Evolutionary conservation across 2,797 vertebrate genomes (phyloP).

Genomic region (Iguana delicatissima): DNA sequence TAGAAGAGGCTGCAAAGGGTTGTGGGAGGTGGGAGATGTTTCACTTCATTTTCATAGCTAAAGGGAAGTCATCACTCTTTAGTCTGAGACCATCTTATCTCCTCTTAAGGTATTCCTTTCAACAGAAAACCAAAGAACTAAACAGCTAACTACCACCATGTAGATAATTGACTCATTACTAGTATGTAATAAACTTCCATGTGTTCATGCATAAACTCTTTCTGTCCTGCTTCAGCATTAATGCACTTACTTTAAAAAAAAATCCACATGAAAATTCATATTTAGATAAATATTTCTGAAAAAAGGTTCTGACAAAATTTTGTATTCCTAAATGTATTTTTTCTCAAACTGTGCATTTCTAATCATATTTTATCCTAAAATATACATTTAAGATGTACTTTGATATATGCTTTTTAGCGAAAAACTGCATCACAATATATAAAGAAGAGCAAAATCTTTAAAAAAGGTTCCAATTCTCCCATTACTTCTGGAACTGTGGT

Average conservation of each 20-base stretch:
- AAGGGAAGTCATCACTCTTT: background rate
- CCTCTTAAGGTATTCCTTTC: background rate
- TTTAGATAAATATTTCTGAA: too few species aligned
- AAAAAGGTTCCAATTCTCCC: background rate
- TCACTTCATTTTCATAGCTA: background rate
- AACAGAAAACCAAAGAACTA: background rate
- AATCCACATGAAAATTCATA: background rate
- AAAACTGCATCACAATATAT: background rate
- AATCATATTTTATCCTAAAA: too few species aligned
- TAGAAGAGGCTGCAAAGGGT: background rate
- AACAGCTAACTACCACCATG: background rate
- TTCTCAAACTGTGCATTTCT: background rate
- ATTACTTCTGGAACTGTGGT: background rate
- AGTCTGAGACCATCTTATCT: background rate
- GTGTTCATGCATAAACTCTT: background rate
- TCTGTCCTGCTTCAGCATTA: background rate
- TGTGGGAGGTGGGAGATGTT: background rate
- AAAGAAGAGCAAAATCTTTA: background rate
- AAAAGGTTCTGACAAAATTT: background rate
- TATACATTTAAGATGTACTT: background rate
- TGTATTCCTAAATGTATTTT: background rate
- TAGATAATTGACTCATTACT: background rate
- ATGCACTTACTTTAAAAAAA: background rate
- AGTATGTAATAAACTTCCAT: background rate
- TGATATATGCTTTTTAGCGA: background rate